Base-by-base conservation (phyloP, 2,888 invertebrate genomes). In the Elgonia sp. region DNA sequence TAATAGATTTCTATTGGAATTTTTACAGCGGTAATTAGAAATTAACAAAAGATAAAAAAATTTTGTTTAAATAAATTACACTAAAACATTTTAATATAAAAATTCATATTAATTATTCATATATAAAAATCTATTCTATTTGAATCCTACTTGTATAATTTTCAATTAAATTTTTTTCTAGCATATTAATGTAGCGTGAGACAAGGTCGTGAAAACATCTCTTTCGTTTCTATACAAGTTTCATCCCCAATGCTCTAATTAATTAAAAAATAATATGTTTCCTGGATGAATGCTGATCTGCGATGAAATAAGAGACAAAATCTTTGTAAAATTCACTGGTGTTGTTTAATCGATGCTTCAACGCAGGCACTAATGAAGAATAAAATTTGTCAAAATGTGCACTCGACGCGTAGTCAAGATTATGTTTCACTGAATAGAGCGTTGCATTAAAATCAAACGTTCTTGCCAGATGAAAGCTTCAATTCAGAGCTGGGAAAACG, bases 331-430 rank as follows among this genome's bases (percentile, higher is more conserved):
- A 57, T 55, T 65, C 73, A 40, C 57, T 40, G 18, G 69, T 21
- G 20, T 79, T 65, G 57, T 72, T 84, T 57, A 39, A 79, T 73
- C 20, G 53, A 65, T 39, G 70, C 20, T 37, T 63, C 55, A 21
- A 16, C 37, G 18, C 18, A 21, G 18, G 18, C 55, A 57, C 21
- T 20, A 57, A 60, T 29, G 60, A 55, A 85, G 55, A 80, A 60
- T 67, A 60, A 80, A 80, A 85, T 86, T 81, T 86, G 75, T 81
- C 70, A 40, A 86, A 86, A 86, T 76, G 81, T 42, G 29, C 73
- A 67, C 69, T 86, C 62, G 63, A 57, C n/a, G 70, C 29, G 76
- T 16, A n/a, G 37, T 10, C 57, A 16, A 55, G 63, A 75, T 79
- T 72, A 42, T 77, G 37, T 57, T 60, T 39, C 60, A 57, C 21